A percentile compares a stretch with the other conserved stretches of the same genome.
These are phyloP conservation scores for Mareca strepera DNA, from an alignment of 2,797 vertebrate genomes.

Conservation along the genomic window DNA sequence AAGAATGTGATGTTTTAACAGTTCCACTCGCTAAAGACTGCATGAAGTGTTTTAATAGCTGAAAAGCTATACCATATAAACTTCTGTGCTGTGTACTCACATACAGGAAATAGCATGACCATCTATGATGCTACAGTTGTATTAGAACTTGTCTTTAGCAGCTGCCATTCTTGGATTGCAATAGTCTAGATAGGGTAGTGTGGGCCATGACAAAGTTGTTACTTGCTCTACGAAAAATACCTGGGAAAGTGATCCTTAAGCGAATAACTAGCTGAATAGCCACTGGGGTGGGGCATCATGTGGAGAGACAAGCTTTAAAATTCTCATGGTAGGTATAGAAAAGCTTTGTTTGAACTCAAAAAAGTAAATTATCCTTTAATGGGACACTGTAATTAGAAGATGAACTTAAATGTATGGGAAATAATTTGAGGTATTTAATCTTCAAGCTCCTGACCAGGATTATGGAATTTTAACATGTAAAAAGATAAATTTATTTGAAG, in stretches of 20 bases:
- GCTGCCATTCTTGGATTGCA: not conserved
- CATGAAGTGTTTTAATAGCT: not conserved
- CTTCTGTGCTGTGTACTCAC: not conserved
- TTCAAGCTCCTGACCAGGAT: not conserved
- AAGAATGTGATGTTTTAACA: not conserved
- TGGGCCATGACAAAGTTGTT: not conserved
- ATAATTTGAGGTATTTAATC: not conserved
- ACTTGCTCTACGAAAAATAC: not conserved
- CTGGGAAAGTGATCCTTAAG: not conserved
- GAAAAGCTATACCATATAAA: not conserved
- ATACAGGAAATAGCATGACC: not conserved
- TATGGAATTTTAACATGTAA: not conserved
- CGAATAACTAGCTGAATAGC: not conserved
- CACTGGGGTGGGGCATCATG: not conserved
- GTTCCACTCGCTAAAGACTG: not conserved
- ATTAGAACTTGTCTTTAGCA: not conserved
- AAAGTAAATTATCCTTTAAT: not conserved
- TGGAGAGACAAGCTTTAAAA: not conserved
- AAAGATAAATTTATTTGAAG: not conserved
- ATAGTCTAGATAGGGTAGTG: not conserved
- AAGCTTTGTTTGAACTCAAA: not conserved
- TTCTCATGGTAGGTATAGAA: not conserved
- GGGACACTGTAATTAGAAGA: not conserved
- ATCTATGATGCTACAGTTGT: not conserved
- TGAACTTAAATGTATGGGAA: not conserved